Base-by-base conservation (phyloP, 2,113 vertebrate species). In the Blennius ocellaris region DNA sequence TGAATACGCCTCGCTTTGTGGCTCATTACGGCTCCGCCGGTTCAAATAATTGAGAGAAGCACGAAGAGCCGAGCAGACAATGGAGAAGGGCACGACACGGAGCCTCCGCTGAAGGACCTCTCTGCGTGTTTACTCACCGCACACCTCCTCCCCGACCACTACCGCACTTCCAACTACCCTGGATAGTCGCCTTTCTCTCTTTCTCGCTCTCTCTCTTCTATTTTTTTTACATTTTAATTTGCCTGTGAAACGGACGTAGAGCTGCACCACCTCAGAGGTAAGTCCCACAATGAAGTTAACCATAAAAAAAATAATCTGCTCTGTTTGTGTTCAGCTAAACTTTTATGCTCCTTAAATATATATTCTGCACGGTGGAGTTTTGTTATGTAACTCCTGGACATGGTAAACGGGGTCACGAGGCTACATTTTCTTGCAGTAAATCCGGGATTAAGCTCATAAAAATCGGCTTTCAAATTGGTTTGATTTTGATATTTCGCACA, bases 1-100 rank as follows among this genome's bases (percentile, higher is more conserved):
- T 89, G 90, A 91, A 93, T 90, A 91, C 87, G 87, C 80, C 80
- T 86, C 44, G 52, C 78, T 91, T 69, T 77, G 83, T 66, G 66
- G 79, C 57, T 78, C 73, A 49, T 51, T 57, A 30, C 71, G 0
- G 48, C 62, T 62, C 70, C 41, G 75, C 71, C 71, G 65, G 67
- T 76, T 82, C 81, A 83, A 84, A 87, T 53, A 82, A 81, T 53
- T 52, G 59, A 80, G 50, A 87, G 53, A 54, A 66, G 64, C 58
- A 75, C 36, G 52, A 62, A 41, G 11, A 76, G 41, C 11, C 15
- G 51, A 79, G 43, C 52, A 56, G 63, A 84, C 74, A 87, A 85
- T 85, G 82, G 76, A 82, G 66, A 49, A 9, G 56, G 56, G 57
- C 30, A 16, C 45, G 15, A 57, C 7, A 43, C 43, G 41, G 43